A percentile compares a stretch with the other conserved stretches of the same genome.
Conservation (phyloP, 2,113 vertebrate genomes). For the Corynorhinus townsendii region DNA sequence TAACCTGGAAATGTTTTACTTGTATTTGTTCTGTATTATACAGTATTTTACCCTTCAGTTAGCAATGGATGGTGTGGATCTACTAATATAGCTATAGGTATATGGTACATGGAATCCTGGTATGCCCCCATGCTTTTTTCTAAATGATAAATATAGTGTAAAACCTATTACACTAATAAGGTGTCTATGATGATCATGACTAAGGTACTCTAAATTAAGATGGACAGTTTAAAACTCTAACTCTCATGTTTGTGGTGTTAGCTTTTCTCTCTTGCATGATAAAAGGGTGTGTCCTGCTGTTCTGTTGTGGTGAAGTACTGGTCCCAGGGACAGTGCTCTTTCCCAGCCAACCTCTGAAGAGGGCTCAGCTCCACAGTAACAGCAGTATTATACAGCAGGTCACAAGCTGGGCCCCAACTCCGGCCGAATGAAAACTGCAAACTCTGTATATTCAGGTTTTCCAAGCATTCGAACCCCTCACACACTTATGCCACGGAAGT, state of each 20-base stretch:
- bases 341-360: background rate
- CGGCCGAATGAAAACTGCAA: background rate
- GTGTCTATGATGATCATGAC: background rate
- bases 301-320: background rate
- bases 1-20: background rate
- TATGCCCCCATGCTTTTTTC: background rate
- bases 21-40: background rate
- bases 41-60: background rate
- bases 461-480: background rate
- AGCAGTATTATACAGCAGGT: too few relatives aligned
- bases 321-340: too few relatives aligned
- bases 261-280: rapidly evolving
- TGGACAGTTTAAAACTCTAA: background rate
- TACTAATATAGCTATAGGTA: background rate
- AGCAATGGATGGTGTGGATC: background rate
- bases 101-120: background rate
- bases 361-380: rapidly evolving
- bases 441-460: background rate
- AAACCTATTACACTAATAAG: background rate
- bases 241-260: background rate
- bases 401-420: too few relatives aligned
- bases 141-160: background rate
- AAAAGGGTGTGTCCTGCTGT: background rate
- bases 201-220: background rate
- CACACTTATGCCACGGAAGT: background rate